These are phyloP conservation scores for Automeris io DNA, from an alignment of 2,888 invertebrate species.

Conservation along the genomic window DNA sequence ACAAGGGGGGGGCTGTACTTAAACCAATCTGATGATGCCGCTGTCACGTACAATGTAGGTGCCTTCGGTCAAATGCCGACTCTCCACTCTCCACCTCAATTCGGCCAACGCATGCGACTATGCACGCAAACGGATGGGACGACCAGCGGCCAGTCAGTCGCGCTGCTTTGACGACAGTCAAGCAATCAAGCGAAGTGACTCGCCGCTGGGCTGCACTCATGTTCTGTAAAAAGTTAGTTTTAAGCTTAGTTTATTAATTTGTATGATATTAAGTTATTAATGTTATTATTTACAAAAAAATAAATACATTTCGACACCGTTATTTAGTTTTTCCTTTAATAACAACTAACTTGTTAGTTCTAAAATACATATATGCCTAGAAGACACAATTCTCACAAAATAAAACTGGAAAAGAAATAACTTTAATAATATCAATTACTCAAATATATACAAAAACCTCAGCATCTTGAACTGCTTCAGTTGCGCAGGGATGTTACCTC, in stretches of 20 bases:
- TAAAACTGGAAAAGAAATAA: too few species aligned
- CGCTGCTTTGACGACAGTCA: slow-evolving; percentile 29
- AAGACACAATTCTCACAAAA: too few species aligned
- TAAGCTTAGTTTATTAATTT: slow-evolving; percentile 64
- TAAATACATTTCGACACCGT: slow-evolving; percentile 78
- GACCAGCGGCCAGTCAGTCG: slow-evolving; percentile 62
- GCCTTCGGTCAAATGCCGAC: too few species aligned
- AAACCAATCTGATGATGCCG: slow-evolving; percentile 48
- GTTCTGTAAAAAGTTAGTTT: slow-evolving; percentile 71
- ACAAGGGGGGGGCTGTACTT: slow-evolving; percentile 43
- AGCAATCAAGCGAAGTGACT: slow-evolving; percentile 53
- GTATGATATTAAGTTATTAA: slow-evolving; percentile 49
- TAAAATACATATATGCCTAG: neutral
- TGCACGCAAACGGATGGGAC: slow-evolving; percentile 68
- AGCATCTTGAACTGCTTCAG: too few species aligned
- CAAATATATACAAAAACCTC: too few species aligned
- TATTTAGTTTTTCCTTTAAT: slow-evolving; percentile 10
- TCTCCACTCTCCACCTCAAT: slow-evolving; percentile 30
- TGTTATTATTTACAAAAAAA: slow-evolving; percentile 66
- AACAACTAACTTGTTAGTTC: neutral
- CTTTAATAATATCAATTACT: too few species aligned
- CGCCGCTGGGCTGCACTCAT: slow-evolving; percentile 59
- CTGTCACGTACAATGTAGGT: slow-evolving; percentile 73
- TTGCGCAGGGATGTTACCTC: too few species aligned
- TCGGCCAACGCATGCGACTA: slow-evolving; percentile 70